Percentiles rank a stretch among this genome's conserved stretches.
Evolutionary conservation across 2,113 vertebrate species (phyloP).

Genomic region (Pygoscelis antarcticus): DNA sequence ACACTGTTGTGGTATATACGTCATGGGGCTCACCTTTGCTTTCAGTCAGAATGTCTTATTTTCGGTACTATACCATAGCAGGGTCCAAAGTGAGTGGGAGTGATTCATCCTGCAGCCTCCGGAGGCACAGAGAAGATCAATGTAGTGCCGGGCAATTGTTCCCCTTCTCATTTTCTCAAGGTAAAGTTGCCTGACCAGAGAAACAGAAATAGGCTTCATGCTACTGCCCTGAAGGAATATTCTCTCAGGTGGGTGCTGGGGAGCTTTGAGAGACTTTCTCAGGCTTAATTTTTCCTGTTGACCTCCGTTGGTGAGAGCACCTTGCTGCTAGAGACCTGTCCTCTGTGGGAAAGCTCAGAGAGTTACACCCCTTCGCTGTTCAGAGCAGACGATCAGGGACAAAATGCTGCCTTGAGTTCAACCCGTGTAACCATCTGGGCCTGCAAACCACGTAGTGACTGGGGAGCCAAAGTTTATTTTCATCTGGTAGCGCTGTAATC

Average conservation of each 20-base stretch:
- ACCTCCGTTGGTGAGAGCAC: not conserved
- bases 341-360: not conserved
- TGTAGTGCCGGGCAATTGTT: not conserved
- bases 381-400: accelerated
- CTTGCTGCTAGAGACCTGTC: not conserved
- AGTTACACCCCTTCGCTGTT: not conserved
- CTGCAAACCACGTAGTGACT: not conserved
- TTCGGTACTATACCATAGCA: not conserved
- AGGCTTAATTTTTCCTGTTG: not conserved
- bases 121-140: not conserved
- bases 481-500: not conserved
- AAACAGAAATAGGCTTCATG: not conserved
- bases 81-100: not conserved
- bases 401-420: not conserved
- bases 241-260: not conserved
- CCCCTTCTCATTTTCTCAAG: not conserved
- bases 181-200: not conserved
- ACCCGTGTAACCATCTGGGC: not conserved
- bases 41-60: not conserved
- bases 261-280: not conserved
- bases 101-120: not conserved
- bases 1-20: not conserved
- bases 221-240: not conserved
- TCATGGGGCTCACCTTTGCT: not conserved
- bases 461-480: not conserved